phyloP scores from a whole-genome alignment of 2,888 invertebrate genomes.

The Cryptocephalus moraei region DNA sequence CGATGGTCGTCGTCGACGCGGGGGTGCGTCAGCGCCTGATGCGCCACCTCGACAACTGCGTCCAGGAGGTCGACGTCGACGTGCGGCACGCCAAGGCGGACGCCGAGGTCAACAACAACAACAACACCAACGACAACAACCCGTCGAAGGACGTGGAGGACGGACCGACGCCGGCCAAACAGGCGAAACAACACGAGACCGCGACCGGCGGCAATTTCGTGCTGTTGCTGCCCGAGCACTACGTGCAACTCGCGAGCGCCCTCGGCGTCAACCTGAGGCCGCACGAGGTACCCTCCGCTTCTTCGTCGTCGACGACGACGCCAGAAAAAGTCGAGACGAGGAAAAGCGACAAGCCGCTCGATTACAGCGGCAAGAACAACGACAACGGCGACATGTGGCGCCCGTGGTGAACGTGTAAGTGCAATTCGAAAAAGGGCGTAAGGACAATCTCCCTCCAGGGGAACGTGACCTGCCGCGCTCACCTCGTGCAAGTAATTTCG shows the following conservation, averaged over 20 bases:
- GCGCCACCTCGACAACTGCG: slow-evolving; percentile 50
- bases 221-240: slow-evolving; percentile 50
- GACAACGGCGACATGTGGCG: slow-evolving; percentile 40
- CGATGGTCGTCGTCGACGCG: slow-evolving; percentile 46
- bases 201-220: slow-evolving; percentile 44
- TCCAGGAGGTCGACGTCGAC: slow-evolving; percentile 51
- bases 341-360: slow-evolving; percentile 38
- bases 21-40: slow-evolving; percentile 49
- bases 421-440: too few relatives aligned
- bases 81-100: slow-evolving; percentile 31
- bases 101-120: slow-evolving; percentile 33
- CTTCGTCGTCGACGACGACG: slow-evolving; percentile 16
- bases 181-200: slow-evolving; percentile 41
- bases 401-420: slow-evolving; percentile 39
- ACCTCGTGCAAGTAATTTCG: too few relatives aligned
- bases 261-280: slow-evolving; percentile 35
- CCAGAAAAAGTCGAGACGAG: background rate
- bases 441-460: too few relatives aligned
- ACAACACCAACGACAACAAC: slow-evolving; percentile 6
- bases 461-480: too few relatives aligned
- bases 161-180: slow-evolving; percentile 29
- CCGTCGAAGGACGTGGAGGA: slow-evolving; percentile 6
- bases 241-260: slow-evolving; percentile 48
- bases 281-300: slow-evolving; percentile 19
- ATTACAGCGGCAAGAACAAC: slow-evolving; percentile 39